Conservation (phyloP, 2,113 vertebrate genomes). For the Tapirus terrestris region DNA sequence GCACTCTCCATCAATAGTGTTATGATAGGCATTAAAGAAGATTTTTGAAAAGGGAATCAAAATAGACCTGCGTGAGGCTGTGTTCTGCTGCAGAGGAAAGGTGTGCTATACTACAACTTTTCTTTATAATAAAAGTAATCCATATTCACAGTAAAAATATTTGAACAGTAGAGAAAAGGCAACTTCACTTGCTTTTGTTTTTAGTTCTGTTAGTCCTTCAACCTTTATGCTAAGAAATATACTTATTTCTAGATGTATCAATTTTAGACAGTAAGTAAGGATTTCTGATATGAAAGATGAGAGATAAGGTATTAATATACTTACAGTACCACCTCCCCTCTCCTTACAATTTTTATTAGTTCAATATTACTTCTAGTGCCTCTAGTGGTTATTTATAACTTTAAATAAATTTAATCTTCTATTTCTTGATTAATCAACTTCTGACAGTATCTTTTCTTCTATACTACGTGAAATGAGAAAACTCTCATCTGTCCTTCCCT, state of each 20-base stretch:
- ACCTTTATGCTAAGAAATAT: background rate
- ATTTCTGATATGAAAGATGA: background rate
- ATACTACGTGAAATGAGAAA: background rate
- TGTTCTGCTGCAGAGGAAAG: background rate
- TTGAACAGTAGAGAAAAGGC: background rate
- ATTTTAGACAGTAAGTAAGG: background rate
- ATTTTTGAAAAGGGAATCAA: background rate
- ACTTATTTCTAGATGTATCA: background rate
- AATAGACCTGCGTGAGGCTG: background rate
- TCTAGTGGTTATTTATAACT: background rate
- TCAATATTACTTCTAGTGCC: background rate
- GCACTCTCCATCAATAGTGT: background rate
- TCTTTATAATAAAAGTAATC: background rate
- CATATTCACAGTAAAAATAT: background rate
- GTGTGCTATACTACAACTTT: background rate
- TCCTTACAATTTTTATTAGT: background rate
- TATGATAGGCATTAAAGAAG: background rate
- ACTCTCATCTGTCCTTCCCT: background rate
- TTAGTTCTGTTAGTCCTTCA: background rate
- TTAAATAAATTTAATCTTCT: constrained; percentile 20
- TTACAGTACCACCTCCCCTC: background rate
- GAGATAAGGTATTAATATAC: background rate
- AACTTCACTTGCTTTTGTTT: background rate
- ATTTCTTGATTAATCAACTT: constrained; percentile 29
- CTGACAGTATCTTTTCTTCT: background rate